Conservation (phyloP, 2,888 invertebrate genomes). For the Zele albiditarsus region DNA sequence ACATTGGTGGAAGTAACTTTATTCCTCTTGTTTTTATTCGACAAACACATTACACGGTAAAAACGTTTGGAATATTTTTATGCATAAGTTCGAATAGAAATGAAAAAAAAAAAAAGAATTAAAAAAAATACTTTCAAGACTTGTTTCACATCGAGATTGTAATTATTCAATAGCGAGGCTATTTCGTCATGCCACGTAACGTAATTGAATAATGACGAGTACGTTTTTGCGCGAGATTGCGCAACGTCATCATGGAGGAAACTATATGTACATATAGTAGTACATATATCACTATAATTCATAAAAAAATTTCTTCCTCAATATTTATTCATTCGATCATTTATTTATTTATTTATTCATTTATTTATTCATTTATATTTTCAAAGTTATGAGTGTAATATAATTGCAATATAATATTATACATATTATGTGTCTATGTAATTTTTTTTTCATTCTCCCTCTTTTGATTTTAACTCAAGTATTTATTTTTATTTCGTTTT, state of each 20-base stretch:
- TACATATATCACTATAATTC: neutral
- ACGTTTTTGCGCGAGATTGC: conserved; percentile 54
- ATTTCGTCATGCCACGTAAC: conserved; percentile 55
- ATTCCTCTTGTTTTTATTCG: neutral
- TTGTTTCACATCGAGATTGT: conserved; percentile 52
- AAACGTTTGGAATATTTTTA: neutral
- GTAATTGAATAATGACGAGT: conserved; percentile 57
- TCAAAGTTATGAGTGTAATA: neutral
- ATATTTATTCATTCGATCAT: neutral
- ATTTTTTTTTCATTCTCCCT: neutral
- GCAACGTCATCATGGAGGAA: conserved; percentile 48
- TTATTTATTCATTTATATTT: too few relatives aligned
- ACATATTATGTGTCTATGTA: neutral
- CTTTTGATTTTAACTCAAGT: neutral
- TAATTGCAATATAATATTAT: too few relatives aligned
- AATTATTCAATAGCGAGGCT: conserved; percentile 55
- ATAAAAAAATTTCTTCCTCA: conserved; percentile 14
- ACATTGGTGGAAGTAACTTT: conserved; percentile 12
- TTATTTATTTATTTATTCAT: neutral
- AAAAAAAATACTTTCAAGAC: conserved; percentile 22
- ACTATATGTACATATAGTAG: conserved; percentile 15
- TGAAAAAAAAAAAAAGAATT: neutral
- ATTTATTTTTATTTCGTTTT: neutral
- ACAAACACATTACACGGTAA: neutral
- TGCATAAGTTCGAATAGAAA: neutral